phyloP scores from a whole-genome alignment of 2,113 vertebrate species.

The Ailuropoda melanoleuca region DNA sequence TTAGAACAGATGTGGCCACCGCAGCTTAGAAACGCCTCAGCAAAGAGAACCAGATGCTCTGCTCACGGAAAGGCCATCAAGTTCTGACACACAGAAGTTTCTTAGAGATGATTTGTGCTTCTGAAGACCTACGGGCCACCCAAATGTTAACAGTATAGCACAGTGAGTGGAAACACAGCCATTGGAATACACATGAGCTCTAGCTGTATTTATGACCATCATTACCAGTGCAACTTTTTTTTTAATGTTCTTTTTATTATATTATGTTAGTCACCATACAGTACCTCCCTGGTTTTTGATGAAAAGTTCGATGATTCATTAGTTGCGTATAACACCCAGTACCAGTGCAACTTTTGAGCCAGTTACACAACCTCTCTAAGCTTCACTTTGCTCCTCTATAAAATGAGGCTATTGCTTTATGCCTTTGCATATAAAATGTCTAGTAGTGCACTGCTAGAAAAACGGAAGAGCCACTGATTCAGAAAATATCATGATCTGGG shows the following conservation, averaged over 20 bases:
- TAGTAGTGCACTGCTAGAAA: background rate
- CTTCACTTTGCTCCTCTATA: background rate
- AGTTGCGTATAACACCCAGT: too few species aligned
- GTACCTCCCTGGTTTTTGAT: too few species aligned
- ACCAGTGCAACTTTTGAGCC: background rate
- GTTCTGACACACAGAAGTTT: background rate
- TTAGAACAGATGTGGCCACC: background rate
- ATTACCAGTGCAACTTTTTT: background rate
- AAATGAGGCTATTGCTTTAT: background rate
- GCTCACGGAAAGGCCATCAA: background rate
- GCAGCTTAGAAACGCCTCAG: background rate
- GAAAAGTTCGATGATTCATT: too few species aligned
- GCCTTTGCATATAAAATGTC: background rate
- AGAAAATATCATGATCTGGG: background rate
- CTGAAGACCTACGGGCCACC: background rate
- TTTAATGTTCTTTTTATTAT: too few species aligned
- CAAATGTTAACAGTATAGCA: background rate
- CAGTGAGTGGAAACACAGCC: background rate
- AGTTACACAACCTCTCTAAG: background rate
- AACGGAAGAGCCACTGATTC: background rate
- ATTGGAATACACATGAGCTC: background rate
- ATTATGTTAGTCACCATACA: too few species aligned
- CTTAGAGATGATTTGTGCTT: background rate
- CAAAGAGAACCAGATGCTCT: background rate
- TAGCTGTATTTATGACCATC: background rate